Conservation (phyloP, 2,888 invertebrate genomes). For the Coleophora flavipennella region DNA sequence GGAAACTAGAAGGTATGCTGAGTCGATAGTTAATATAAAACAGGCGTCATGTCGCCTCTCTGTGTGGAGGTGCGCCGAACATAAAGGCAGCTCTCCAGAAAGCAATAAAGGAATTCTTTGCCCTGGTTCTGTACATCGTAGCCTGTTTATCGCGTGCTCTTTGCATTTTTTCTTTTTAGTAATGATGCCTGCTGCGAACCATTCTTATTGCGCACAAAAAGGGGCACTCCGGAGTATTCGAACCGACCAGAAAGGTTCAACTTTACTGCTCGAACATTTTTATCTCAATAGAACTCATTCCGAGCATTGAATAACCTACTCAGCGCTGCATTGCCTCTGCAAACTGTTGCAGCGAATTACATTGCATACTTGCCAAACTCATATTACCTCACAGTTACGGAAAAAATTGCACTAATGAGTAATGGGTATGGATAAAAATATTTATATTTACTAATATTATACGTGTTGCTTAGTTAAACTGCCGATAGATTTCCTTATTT, state of each 20-base stretch:
- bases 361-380: too few species aligned
- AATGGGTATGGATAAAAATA: too few species aligned
- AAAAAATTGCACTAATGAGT: too few species aligned
- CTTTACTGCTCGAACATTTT: slow-evolving; percentile 11
- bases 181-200: slow-evolving; percentile 19
- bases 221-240: slow-evolving; percentile 14
- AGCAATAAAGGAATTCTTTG: slow-evolving; percentile 26
- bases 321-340: slow-evolving; percentile 1
- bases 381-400: too few species aligned
- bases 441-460: too few species aligned
- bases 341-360: too few species aligned
- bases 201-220: slow-evolving; percentile 22
- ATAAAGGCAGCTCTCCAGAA: slow-evolving; percentile 15
- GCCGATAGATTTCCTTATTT: too few species aligned
- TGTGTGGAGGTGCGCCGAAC: background rate
- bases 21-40: too few species aligned
- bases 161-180: slow-evolving; percentile 20
- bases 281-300: too few species aligned
- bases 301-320: background rate
- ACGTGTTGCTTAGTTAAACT: too few species aligned
- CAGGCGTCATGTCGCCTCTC: too few species aligned
- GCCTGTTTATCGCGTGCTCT: slow-evolving; percentile 37
- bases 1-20: too few species aligned
- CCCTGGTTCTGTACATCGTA: slow-evolving; percentile 23
- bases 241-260: slow-evolving; percentile 9